Percentiles rank a stretch among this genome's conserved stretches.
Evolutionary conservation across 2,888 invertebrate species (phyloP).

Genomic region (Limnephilus marmoratus): DNA sequence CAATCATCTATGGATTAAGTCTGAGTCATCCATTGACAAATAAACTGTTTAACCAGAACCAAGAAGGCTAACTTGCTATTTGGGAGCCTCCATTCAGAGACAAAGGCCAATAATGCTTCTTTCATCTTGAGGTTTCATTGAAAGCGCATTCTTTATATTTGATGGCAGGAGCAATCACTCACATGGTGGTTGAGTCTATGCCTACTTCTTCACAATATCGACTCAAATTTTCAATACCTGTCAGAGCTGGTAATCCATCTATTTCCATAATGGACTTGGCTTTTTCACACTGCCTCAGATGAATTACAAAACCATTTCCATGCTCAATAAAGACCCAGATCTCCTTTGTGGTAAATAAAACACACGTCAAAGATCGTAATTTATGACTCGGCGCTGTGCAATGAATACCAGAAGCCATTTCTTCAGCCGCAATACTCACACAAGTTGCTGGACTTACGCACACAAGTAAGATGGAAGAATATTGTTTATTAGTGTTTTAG

Average conservation of each 20-base stretch:
- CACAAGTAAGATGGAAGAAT: background rate
- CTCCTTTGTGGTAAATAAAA: conserved; percentile 33
- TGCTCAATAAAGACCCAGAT: conserved; percentile 27
- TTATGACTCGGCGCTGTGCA: conserved; percentile 28
- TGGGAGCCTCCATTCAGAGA: background rate
- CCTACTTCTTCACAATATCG: conserved; percentile 43
- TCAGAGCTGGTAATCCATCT: conserved; percentile 56
- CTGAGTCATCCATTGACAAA: background rate
- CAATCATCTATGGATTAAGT: background rate
- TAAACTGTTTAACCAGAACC: background rate
- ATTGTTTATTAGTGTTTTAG: conserved; percentile 6
- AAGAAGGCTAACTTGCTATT: background rate
- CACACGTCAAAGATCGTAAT: conserved; percentile 48
- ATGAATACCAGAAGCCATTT: conserved; percentile 39
- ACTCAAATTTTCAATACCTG: conserved; percentile 57
- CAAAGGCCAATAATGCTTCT: conserved; percentile 27
- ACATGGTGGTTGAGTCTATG: conserved; percentile 33
- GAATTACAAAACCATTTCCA: conserved; percentile 41
- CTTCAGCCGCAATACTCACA: background rate
- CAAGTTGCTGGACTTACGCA: background rate
- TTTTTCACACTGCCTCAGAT: conserved; percentile 46
- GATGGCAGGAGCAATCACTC: conserved; percentile 37
- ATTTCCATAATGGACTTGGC: conserved; percentile 42
- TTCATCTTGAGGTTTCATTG: conserved; percentile 8
- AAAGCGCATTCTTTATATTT: background rate